Evolutionary conservation across 2,888 invertebrate species (phyloP), one percentile per base, ranked within the genome.

Genomic region (Xestia xanthographa): DNA sequence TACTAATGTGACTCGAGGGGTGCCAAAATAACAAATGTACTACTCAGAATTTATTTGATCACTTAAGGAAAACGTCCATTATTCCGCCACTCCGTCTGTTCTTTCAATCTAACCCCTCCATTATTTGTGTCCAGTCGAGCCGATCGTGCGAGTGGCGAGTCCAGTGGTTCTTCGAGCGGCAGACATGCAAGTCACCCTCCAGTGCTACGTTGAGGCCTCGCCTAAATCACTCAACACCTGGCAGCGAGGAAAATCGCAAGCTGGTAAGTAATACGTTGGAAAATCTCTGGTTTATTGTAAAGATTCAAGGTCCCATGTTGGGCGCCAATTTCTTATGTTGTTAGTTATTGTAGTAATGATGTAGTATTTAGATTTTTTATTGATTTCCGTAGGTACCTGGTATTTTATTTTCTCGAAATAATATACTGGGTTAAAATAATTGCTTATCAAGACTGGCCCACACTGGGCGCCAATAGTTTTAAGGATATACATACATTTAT

Each of bases 151-250:
- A 94, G 98, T 98, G 83, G 97, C 97, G 77, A 98, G 98, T 95
- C 98, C 98, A 94, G 97, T 98, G 88, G 98, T 99, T 76, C 98
- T 98, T 78, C 98, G 98, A 14, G 98, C 98, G 41, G 96, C 98
- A 69, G 98, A 98, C 87, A 98, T 98, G 94, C 98, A 98, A 93
- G 98, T 98, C 50, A 97, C 98, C 68, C 97, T 99, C 83, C 98
- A 98, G 92, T 99, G 99, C 94, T 97, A 98, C 94, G 98, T 98
- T 43, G 99, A 99, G 93, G 98, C 98, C 20, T 98, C 98, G 74
- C 98, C 99, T 53, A 98, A 97, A 92, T 98, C 98, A 48, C 97
- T 98, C 93, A 98, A 98, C 93, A 98, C 98, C 85, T 99, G 99
- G 99, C 96, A 96, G 77, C 91, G 95, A 17, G 95, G 95, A 62